These are phyloP conservation scores for Philypnodon macrostomus DNA, from an alignment of 2,797 vertebrate genomes.

Conservation along the genomic window DNA sequence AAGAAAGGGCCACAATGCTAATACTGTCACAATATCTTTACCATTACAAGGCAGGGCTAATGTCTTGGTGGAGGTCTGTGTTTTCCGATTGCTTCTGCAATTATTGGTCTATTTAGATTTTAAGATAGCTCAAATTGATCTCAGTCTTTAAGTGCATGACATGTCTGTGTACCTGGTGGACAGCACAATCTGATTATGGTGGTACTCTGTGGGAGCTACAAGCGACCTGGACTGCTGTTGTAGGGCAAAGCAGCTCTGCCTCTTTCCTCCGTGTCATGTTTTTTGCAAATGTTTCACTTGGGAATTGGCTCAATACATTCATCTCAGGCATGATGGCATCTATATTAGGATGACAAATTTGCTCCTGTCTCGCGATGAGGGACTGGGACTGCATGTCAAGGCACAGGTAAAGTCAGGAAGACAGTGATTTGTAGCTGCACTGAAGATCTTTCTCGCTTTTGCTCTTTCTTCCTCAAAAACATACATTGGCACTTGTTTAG, in stretches of 20 bases:
- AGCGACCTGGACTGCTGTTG: conserved; percentile 58
- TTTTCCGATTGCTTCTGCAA: too few relatives aligned
- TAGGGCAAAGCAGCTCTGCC: conserved; percentile 59
- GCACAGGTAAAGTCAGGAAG: conserved; percentile 66
- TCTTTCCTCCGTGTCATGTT: conserved; percentile 62
- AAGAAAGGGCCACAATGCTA: too few relatives aligned
- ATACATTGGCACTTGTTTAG: conserved; percentile 26
- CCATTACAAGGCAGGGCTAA: too few relatives aligned
- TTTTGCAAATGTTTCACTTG: conserved; percentile 69
- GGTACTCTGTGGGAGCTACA: conserved; percentile 38
- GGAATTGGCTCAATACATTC: conserved; percentile 64
- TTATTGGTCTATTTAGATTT: not conserved
- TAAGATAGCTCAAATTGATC: not conserved
- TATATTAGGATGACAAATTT: conserved; percentile 79
- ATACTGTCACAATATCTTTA: too few relatives aligned
- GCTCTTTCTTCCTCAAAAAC: conserved; percentile 31
- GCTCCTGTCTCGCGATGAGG: conserved; percentile 69
- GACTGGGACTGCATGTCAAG: conserved; percentile 73
- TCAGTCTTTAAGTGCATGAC: conserved; percentile 34
- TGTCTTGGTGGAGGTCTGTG: too few relatives aligned
- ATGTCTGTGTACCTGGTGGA: conserved; percentile 49
- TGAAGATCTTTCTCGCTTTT: conserved; percentile 34
- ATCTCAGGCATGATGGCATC: conserved; percentile 69
- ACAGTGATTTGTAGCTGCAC: conserved; percentile 68
- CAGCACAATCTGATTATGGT: conserved; percentile 64